Evolutionary conservation across 2,113 vertebrate species (phyloP).

Genomic region (Oncorhynchus gorbuscha): DNA sequence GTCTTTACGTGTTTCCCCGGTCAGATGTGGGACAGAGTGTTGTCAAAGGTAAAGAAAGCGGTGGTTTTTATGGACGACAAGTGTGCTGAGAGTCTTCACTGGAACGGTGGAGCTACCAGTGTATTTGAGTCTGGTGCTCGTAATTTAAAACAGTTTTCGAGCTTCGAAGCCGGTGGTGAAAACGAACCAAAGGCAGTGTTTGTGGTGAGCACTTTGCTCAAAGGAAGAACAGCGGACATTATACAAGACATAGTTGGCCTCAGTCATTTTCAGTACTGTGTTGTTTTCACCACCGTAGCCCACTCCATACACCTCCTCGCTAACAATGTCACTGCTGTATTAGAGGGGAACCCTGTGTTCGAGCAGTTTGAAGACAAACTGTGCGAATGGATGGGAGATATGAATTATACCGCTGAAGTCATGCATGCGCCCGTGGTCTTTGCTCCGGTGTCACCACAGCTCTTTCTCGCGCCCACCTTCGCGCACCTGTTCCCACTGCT

Average conservation of each 20-base stretch:
- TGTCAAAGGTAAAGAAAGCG: constrained; percentile 79
- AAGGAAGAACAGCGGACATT: constrained; percentile 76
- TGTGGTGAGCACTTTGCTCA: constrained; percentile 82
- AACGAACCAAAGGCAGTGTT: constrained; percentile 82
- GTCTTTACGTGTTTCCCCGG: constrained; percentile 67
- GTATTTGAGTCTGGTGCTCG: constrained; percentile 81
- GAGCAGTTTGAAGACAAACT: constrained; percentile 87
- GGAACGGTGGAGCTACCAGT: constrained; percentile 76
- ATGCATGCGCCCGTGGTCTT: constrained; percentile 74
- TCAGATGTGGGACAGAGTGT: constrained; percentile 80
- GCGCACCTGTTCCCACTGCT: constrained; percentile 80
- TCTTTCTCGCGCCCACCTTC: constrained; percentile 79
- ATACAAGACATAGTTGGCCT: constrained; percentile 79
- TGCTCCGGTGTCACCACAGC: constrained; percentile 75
- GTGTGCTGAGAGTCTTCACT: constrained; percentile 86
- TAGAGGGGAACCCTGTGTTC: constrained; percentile 74
- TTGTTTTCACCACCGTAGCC: constrained; percentile 79
- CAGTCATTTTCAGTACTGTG: constrained; percentile 83
- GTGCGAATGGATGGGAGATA: constrained; percentile 90
- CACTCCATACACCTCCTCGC: constrained; percentile 80
- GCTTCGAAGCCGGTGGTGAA: constrained; percentile 68
- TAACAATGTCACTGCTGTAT: constrained; percentile 69
- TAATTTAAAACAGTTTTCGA: constrained; percentile 79
- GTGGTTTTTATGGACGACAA: constrained; percentile 84
- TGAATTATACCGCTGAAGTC: constrained; percentile 85